Conservation (phyloP, 2,113 vertebrate species). For the Neolamprologus devosi region DNA sequence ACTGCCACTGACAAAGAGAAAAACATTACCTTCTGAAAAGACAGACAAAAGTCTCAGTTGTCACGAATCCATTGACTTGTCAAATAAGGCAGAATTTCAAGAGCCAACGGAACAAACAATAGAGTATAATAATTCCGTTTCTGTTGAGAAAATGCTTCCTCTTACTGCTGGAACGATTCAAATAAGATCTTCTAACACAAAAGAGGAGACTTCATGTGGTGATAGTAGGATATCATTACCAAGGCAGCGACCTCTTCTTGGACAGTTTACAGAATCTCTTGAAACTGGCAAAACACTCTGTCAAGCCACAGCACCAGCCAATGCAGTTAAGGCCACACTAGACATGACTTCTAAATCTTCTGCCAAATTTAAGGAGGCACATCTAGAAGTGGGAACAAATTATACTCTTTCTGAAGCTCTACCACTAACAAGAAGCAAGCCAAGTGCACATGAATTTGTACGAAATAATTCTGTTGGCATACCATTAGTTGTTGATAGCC, state of each 20-base stretch:
- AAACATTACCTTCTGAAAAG: neutral
- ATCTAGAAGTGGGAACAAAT: neutral
- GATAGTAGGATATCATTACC: neutral
- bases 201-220: neutral
- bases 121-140: neutral
- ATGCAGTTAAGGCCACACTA: conserved; percentile 18
- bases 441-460: conserved; percentile 10
- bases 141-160: neutral
- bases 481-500: conserved; percentile 31
- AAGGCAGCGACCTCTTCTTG: neutral
- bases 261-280: neutral
- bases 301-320: conserved; percentile 37
- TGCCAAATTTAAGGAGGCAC: neutral
- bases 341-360: conserved; percentile 43
- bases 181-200: neutral
- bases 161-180: neutral
- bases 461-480: conserved; percentile 40
- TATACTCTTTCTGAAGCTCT: neutral
- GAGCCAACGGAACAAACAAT: neutral
- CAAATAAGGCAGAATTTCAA: neutral
- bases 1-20: conserved; percentile 49
- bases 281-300: neutral
- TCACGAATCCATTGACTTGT: conserved; percentile 41
- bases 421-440: conserved; percentile 27
- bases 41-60: neutral